These are phyloP conservation scores for Stenodema calcarata DNA, from an alignment of 2,888 invertebrate genomes.

Conservation along the genomic window DNA sequence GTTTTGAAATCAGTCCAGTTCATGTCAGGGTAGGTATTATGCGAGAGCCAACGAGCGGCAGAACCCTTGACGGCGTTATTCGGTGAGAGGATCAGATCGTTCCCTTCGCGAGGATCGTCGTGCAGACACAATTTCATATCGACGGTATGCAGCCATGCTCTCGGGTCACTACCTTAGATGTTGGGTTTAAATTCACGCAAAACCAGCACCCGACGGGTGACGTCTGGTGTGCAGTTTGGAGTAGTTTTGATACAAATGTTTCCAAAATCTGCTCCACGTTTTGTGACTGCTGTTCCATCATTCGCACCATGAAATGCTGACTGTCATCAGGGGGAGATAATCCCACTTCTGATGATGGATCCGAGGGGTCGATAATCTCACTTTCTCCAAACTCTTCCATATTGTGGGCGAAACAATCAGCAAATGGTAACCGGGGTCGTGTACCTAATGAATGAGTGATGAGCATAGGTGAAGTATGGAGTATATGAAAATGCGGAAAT, in stretches of 20 bases:
- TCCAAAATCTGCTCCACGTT: no score
- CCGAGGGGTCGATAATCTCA: no score
- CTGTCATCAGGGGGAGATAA: no score
- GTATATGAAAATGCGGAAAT: no score
- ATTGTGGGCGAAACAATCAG: no score
- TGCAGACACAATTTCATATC: neutral
- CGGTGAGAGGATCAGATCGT: neutral
- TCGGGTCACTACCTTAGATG: neutral
- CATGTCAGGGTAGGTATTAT: neutral
- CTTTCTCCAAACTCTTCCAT: no score
- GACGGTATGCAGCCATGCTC: neutral
- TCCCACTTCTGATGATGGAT: no score
- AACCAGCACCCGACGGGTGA: neutral
- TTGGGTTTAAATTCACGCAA: neutral
- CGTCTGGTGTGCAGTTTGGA: neutral
- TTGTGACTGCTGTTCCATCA: no score
- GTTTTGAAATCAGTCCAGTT: neutral
- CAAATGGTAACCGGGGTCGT: no score
- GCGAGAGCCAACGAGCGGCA: neutral
- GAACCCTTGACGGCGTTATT: neutral
- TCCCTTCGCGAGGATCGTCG: neutral
- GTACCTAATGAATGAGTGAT: no score
- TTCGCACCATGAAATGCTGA: no score
- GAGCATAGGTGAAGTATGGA: no score
- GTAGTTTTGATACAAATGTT: neutral